A percentile compares a stretch with the other conserved stretches of the same genome.
Evolutionary conservation across 2,797 vertebrate species (phyloP).

Genomic region (Siniperca undulata): DNA sequence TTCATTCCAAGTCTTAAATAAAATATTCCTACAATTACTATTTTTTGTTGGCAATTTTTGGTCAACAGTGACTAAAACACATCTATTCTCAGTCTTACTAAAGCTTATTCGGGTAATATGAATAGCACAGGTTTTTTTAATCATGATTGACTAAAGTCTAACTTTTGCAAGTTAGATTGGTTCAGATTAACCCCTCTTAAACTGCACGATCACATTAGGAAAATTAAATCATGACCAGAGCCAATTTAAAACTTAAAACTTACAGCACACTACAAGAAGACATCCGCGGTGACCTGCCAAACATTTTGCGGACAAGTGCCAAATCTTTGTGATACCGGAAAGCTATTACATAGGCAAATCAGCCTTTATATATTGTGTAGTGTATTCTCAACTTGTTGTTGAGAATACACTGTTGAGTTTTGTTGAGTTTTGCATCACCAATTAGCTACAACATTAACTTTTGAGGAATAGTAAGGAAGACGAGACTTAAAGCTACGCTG

Average conservation of each 20-base stretch:
- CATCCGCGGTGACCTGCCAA: neutral
- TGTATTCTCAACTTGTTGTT: neutral
- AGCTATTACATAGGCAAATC: neutral
- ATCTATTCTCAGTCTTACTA: neutral
- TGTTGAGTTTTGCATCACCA: too few relatives aligned
- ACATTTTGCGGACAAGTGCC: neutral
- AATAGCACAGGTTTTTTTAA: neutral
- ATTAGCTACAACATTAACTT: neutral
- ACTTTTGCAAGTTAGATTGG: neutral
- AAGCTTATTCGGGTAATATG: neutral
- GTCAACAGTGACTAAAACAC: slow-evolving; percentile 21
- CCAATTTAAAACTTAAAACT: neutral
- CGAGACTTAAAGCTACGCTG: neutral
- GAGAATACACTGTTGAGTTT: too few relatives aligned
- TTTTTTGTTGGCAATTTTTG: neutral
- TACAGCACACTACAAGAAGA: neutral
- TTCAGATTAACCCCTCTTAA: neutral
- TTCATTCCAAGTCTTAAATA: slow-evolving; percentile 9
- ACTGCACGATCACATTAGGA: neutral
- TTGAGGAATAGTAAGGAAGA: neutral
- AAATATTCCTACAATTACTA: neutral
- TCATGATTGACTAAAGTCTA: neutral
- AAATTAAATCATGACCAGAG: neutral
- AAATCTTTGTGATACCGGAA: neutral
- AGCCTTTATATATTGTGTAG: neutral